Evolutionary conservation across 2,888 invertebrate species (phyloP).

Genomic region (Omphaloscelis lunosa): DNA sequence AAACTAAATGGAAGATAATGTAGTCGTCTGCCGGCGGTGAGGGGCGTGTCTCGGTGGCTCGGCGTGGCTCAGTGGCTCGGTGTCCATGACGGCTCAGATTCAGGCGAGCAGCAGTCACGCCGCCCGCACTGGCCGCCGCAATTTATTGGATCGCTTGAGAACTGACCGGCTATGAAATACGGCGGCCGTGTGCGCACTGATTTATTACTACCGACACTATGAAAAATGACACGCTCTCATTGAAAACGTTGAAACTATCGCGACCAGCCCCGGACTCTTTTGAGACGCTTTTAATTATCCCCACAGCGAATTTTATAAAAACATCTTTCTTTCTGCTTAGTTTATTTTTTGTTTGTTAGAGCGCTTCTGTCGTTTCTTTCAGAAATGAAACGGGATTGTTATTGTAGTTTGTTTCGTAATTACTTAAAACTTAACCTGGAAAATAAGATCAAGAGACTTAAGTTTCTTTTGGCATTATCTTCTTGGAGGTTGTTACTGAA

Average conservation of each 20-base stretch:
- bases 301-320: slow-evolving; percentile 54
- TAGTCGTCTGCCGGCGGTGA: background rate
- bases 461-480: slow-evolving; percentile 18
- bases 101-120: slow-evolving; percentile 53
- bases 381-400: slow-evolving; percentile 42
- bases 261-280: slow-evolving; percentile 37
- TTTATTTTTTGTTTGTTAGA: slow-evolving; percentile 52
- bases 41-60: slow-evolving; percentile 7
- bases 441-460: slow-evolving; percentile 19
- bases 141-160: slow-evolving; percentile 75
- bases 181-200: slow-evolving; percentile 68
- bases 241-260: slow-evolving; percentile 59
- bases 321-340: slow-evolving; percentile 53
- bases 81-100: slow-evolving; percentile 59
- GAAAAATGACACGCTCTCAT: slow-evolving; percentile 70
- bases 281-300: slow-evolving; percentile 63
- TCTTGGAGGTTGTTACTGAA: background rate
- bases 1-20: slow-evolving; percentile 11
- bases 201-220: slow-evolving; percentile 72
- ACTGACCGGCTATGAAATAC: slow-evolving; percentile 75
- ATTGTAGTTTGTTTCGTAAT: slow-evolving; percentile 43
- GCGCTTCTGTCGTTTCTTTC: slow-evolving; percentile 55
- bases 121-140: slow-evolving; percentile 60
- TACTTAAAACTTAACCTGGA: slow-evolving; percentile 32
- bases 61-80: slow-evolving; percentile 1